Evolutionary conservation across 2,797 vertebrate species (phyloP).

Genomic region (Gallinago stenura): DNA sequence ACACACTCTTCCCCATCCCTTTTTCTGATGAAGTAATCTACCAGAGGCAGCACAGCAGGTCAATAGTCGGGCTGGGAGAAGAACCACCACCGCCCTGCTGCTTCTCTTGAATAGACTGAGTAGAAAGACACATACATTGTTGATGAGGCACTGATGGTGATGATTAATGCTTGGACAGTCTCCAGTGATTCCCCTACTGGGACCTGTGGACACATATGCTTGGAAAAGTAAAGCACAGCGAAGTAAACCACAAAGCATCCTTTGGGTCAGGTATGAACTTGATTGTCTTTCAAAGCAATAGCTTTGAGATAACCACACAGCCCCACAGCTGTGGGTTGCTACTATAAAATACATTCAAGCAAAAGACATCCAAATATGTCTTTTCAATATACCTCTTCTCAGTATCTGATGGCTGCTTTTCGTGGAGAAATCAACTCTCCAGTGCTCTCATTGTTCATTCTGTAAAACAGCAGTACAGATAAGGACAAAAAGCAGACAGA

Average conservation of each 20-base stretch:
- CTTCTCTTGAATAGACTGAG: neutral
- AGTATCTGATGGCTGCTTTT: neutral
- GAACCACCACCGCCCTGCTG: neutral
- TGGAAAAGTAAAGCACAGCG: neutral
- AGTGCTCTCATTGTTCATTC: neutral
- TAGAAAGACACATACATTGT: neutral
- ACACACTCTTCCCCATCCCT: neutral
- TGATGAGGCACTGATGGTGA: neutral
- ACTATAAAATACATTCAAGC: neutral
- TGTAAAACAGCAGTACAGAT: neutral
- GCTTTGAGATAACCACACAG: neutral
- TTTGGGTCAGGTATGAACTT: neutral
- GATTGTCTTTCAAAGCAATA: neutral
- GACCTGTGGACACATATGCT: neutral
- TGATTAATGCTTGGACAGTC: neutral
- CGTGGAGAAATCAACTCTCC: neutral
- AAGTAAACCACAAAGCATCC: neutral
- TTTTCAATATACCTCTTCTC: neutral
- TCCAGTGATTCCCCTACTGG: neutral
- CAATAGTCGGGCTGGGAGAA: neutral
- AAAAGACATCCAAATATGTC: neutral
- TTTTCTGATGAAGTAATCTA: neutral
- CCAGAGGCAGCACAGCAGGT: neutral
- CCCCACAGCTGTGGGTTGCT: neutral
- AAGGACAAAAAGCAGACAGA: neutral